Conservation (phyloP, 2,113 vertebrate genomes). For the Equus quagga region DNA sequence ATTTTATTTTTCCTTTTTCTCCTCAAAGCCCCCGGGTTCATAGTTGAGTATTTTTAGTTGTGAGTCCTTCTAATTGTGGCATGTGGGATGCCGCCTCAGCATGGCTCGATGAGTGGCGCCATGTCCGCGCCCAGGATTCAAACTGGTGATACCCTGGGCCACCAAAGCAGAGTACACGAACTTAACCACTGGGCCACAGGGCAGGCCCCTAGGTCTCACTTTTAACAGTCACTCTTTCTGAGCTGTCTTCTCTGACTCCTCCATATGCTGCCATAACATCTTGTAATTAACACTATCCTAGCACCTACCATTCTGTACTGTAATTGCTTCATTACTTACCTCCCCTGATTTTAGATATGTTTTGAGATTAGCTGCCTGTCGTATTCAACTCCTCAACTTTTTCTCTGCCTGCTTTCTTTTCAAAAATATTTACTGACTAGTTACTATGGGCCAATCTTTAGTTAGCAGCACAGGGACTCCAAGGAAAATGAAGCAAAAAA, state of each 20-base stretch:
- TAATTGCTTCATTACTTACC: background rate
- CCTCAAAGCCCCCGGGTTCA: too few species aligned
- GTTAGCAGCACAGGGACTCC: background rate
- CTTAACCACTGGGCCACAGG: too few species aligned
- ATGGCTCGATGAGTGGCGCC: too few species aligned
- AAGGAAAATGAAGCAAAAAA: constrained; percentile 4
- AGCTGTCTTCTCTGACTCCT: background rate
- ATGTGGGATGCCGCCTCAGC: too few species aligned
- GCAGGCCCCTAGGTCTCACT: too few species aligned
- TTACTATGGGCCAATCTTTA: background rate
- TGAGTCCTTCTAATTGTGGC: too few species aligned
- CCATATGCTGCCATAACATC: background rate
- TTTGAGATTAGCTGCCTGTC: background rate
- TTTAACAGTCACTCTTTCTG: background rate
- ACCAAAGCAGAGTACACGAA: too few species aligned
- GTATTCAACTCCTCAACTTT: background rate
- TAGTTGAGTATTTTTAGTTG: too few species aligned
- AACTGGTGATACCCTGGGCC: too few species aligned
- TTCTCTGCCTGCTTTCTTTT: constrained; percentile 8
- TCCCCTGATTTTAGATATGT: background rate
- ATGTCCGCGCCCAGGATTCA: too few species aligned
- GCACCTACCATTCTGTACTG: background rate
- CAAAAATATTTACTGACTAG: background rate
- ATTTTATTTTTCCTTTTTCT: too few species aligned
- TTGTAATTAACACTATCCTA: background rate